phyloP scores from a whole-genome alignment of 2,113 vertebrate species.

The Nesogale talazaci region DNA sequence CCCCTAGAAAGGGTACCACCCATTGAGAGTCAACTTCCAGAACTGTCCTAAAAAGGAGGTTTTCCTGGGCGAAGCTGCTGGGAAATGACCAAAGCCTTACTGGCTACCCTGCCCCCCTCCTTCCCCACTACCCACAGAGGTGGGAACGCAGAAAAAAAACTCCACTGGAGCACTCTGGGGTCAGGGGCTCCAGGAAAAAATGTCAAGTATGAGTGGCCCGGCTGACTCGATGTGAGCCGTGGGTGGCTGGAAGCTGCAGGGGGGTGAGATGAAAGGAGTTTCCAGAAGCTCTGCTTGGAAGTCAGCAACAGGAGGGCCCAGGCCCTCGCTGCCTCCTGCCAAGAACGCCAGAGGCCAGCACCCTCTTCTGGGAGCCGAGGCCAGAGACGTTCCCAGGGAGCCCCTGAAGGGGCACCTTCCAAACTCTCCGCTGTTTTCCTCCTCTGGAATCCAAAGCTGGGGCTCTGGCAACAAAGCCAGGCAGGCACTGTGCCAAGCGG shows the following conservation, averaged over 20 bases:
- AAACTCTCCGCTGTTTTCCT: not conserved
- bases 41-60: not conserved
- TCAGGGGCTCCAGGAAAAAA: slow-evolving; percentile 41
- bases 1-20: not conserved
- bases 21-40: not conserved
- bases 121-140: not conserved
- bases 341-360: slow-evolving; percentile 69
- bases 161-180: not conserved
- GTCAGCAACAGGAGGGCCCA: slow-evolving; percentile 54
- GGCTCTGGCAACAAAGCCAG: not conserved
- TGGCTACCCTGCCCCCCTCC: rapidly evolving
- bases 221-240: not conserved
- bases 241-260: not conserved
- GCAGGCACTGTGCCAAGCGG: not conserved
- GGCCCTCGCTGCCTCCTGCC: slow-evolving; percentile 52
- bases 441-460: slow-evolving; percentile 6
- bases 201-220: not conserved
- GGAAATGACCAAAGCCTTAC: not conserved
- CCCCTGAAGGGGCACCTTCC: slow-evolving; percentile 22
- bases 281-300: slow-evolving; percentile 60
- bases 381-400: slow-evolving; percentile 64
- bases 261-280: slow-evolving; percentile 49
- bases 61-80: not conserved
- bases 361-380: slow-evolving; percentile 58
- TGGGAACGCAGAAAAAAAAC: not conserved